These are phyloP conservation scores for Flexamia atlantica DNA, from an alignment of 2,888 invertebrate genomes.

Conservation along the genomic window DNA sequence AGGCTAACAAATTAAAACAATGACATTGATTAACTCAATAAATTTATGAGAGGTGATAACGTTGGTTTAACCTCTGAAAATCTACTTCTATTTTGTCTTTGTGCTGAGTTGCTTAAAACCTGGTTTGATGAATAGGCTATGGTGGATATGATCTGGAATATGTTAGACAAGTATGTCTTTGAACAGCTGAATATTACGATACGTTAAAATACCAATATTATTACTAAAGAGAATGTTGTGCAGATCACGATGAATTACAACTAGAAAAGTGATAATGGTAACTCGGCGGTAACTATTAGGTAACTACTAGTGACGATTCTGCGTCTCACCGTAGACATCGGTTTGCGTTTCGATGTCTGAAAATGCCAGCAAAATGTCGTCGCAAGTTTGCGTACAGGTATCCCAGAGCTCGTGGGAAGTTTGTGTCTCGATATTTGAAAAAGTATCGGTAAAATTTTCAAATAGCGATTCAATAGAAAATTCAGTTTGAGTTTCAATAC, in stretches of 20 bases:
- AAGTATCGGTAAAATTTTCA: slow-evolving; percentile 63
- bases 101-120: too few species aligned
- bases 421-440: slow-evolving; percentile 70
- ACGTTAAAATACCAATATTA: not conserved
- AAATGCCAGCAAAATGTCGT: slow-evolving; percentile 76
- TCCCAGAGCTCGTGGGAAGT: slow-evolving; percentile 73
- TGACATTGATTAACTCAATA: too few species aligned
- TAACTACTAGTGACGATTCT: slow-evolving; percentile 17
- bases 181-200: slow-evolving; percentile 2
- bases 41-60: too few species aligned
- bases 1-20: too few species aligned
- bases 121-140: not conserved
- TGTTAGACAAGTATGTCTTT: not conserved
- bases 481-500: slow-evolving; percentile 81
- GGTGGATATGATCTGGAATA: not conserved
- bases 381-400: slow-evolving; percentile 78
- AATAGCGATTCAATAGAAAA: slow-evolving; percentile 71
- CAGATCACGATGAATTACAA: slow-evolving; percentile 42
- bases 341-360: slow-evolving; percentile 83
- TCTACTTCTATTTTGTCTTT: too few species aligned
- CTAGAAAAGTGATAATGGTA: slow-evolving; percentile 50
- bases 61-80: too few species aligned
- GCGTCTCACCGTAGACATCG: slow-evolving; percentile 65
- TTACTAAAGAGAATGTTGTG: slow-evolving; percentile 45
- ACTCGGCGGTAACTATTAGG: slow-evolving; percentile 43